phyloP scores from a whole-genome alignment of 1,140 invertebrate species.

The Musca domestica region DNA sequence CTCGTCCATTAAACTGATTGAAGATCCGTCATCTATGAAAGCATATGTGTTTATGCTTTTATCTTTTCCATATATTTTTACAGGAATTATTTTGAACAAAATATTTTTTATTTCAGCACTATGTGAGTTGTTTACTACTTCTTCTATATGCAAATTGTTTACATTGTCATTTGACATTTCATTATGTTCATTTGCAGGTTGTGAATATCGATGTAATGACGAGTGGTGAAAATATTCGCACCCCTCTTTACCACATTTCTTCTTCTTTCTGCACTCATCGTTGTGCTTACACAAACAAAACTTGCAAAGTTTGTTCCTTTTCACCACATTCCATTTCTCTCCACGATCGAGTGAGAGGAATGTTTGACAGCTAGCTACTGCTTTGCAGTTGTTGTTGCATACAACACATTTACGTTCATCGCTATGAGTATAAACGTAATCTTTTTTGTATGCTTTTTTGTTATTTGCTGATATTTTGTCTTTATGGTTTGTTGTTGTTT shows the following conservation, averaged over 20 bases:
- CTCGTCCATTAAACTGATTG: too few species aligned
- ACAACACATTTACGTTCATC: conserved; percentile 1
- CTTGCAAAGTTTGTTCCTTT: not conserved
- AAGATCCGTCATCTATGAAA: too few species aligned
- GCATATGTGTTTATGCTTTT: too few species aligned
- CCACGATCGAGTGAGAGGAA: not conserved
- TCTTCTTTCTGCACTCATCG: not conserved
- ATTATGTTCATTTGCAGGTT: not conserved
- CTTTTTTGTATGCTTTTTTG: not conserved
- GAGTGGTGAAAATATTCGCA: not conserved
- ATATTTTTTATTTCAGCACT: too few species aligned
- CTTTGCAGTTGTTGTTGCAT: not conserved
- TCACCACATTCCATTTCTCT: not conserved
- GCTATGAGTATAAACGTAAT: not conserved
- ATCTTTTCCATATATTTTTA: too few species aligned
- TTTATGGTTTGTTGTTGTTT: not conserved
- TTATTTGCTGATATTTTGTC: too few species aligned
- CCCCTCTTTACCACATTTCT: not conserved
- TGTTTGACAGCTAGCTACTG: not conserved
- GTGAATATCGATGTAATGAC: not conserved
- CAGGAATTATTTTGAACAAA: too few species aligned
- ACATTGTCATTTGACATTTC: not conserved
- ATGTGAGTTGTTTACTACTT: too few species aligned
- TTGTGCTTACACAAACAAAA: not conserved
- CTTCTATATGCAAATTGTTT: not conserved